These are phyloP conservation scores for Epizoanthus stellaris DNA, from an alignment of 92 coral and sea anemone species.

Conservation along the genomic window DNA sequence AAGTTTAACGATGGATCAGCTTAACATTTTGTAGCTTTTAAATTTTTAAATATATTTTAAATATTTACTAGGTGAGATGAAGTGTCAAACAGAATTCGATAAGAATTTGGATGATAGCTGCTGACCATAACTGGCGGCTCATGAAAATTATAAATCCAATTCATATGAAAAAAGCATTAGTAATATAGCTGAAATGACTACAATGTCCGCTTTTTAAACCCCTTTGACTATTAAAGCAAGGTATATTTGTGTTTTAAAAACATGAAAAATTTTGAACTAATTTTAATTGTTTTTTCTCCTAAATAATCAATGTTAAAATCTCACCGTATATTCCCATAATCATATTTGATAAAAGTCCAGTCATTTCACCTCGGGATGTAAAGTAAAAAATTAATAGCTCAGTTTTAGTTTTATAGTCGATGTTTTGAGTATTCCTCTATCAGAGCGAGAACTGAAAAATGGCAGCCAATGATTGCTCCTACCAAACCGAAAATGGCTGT, in stretches of 20 bases:
- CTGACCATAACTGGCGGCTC: constrained; percentile 2
- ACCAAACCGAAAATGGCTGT: constrained; percentile 90
- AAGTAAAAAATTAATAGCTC: not conserved
- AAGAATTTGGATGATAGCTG: not conserved
- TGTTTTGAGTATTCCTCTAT: constrained; percentile 93
- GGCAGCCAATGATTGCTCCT: constrained; percentile 96
- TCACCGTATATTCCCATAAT: not conserved
- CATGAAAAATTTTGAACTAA: too few relatives aligned
- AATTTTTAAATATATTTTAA: constrained; percentile 32
- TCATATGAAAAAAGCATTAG: too few relatives aligned
- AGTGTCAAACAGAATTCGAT: not conserved
- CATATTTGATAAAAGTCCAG: constrained; percentile 8
- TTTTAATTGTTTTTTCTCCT: not conserved
- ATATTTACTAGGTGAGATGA: constrained; percentile 4
- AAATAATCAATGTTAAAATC: not conserved
- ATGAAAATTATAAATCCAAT: not conserved
- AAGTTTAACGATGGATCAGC: not conserved
- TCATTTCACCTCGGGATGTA: not conserved
- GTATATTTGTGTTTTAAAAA: too few relatives aligned
- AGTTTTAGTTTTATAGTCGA: constrained; percentile 51
- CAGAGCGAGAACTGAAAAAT: constrained; percentile 94
- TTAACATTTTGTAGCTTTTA: not conserved
- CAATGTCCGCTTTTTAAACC: not conserved
- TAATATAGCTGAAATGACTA: too few relatives aligned
- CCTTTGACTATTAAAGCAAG: not conserved